A percentile compares a stretch with the other conserved stretches of the same genome.
Conservation (phyloP, 2,113 vertebrate species). For the Misgurnus mizolepis region DNA sequence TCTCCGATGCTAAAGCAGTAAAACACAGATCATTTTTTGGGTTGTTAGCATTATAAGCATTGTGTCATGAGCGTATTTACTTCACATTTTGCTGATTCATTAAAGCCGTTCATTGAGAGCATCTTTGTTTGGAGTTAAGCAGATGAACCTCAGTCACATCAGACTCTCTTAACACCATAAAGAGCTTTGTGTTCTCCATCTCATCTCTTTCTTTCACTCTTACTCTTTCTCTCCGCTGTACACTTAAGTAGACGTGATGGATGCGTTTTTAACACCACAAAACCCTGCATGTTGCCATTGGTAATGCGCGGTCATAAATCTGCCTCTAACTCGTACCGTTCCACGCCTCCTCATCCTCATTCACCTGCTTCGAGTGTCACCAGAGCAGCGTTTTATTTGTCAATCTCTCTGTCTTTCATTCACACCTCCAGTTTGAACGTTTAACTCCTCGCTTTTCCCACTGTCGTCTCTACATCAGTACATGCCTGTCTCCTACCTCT, state of each 20-base stretch:
- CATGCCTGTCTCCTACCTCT: neutral
- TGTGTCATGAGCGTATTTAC: conserved; percentile 6
- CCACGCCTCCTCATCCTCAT: neutral
- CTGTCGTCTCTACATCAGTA: neutral
- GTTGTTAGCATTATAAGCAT: conserved; percentile 16
- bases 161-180: neutral
- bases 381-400: neutral
- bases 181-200: neutral
- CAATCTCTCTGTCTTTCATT: neutral
- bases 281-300: neutral
- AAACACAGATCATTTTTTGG: neutral
- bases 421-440: conserved; percentile 2
- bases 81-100: conserved; percentile 1
- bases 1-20: neutral
- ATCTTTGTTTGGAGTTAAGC: neutral
- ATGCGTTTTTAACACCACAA: conserved; percentile 4
- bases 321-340: neutral
- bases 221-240: neutral
- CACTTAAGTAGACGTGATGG: conserved; percentile 12
- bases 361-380: neutral
- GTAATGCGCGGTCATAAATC: neutral
- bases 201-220: neutral
- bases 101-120: conserved; percentile 14
- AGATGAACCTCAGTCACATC: neutral
- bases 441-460: neutral